Evolutionary conservation across 2,113 vertebrate species (phyloP), one percentile per base, ranked within the genome.

Genomic region (Macquaria ambigua): DNA sequence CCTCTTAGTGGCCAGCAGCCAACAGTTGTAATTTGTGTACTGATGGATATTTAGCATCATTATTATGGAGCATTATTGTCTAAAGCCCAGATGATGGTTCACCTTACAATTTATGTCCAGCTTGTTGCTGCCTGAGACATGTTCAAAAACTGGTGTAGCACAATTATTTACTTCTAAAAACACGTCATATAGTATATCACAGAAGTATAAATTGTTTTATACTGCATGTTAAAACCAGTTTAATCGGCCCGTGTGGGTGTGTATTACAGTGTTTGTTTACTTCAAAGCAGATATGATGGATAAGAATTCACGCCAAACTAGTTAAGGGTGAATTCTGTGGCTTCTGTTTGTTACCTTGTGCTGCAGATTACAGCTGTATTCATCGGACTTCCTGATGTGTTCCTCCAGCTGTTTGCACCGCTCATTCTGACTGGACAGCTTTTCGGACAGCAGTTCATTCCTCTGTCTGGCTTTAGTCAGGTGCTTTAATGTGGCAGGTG

Each of bases 341-440:
- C 28, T 5, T 59, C 0, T 20, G 16, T 52, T 58, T 0, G n/a
- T 71, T 84, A 97, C 97, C 96, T 97, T 97, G 89, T 95, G 93
- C 85, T 95, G 93, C 77, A 97, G 94, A 61, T 94, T 93, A 31
- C 94, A 94, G 76, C 94, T 94, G 81, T 94, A 91, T 84, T 96
- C 95, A 55, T 97, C 95, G 0, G 97, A 97, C 55, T 89, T 93
- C 58, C 93, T 87, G 69, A 97, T 95, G 53, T 96, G 95, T 21
- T 96, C 95, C 52, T 96, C 95, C 93, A 97, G 89, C 69, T 94
- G 93, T 79, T 89, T 94, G 91, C 96, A 97, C 15, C 86, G 91
- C 81, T 96, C 93, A 2, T 88, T 96, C 84, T 96, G 96, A 83
- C 31, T 53, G 66, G 91, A 82, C 75, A 97, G 90, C 89, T 95